Evolutionary conservation across 2,888 invertebrate species (phyloP).

Genomic region (Dasysyrphus albostriatus): DNA sequence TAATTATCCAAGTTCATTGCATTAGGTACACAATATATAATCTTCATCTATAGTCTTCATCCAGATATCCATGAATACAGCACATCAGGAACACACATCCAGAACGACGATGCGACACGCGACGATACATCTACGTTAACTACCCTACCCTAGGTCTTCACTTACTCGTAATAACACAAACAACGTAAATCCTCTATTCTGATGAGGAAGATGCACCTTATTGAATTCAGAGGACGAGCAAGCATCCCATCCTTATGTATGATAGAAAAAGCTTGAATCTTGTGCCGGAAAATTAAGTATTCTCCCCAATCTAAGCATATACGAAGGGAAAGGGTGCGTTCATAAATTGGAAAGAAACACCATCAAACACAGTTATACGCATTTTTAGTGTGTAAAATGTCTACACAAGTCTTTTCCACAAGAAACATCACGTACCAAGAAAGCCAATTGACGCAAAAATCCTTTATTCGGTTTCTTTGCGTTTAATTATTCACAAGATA

Average conservation of each 20-base stretch:
- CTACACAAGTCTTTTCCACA: slow-evolving; percentile 14
- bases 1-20: slow-evolving; percentile 63
- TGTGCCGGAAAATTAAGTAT: slow-evolving; percentile 7
- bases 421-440: slow-evolving; percentile 28
- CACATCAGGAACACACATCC: background rate
- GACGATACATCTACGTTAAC: background rate
- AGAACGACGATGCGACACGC: background rate
- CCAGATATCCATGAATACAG: background rate
- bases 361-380: slow-evolving; percentile 28
- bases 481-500: slow-evolving; percentile 63
- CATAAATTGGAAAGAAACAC: slow-evolving; percentile 12
- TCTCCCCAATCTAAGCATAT: background rate
- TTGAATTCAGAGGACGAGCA: slow-evolving; percentile 36
- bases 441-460: slow-evolving; percentile 63
- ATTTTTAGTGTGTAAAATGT: background rate
- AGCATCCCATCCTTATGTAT: background rate
- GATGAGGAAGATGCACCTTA: slow-evolving; percentile 56
- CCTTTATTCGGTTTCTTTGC: slow-evolving; percentile 48
- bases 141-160: background rate
- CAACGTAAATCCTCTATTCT: slow-evolving; percentile 27
- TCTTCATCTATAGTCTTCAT: background rate
- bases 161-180: slow-evolving; percentile 14
- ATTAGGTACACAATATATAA: slow-evolving; percentile 16
- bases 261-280: background rate
- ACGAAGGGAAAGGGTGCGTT: background rate